These are phyloP conservation scores for Epistrophella euchroma DNA, from an alignment of 2,888 invertebrate species.

Conservation along the genomic window DNA sequence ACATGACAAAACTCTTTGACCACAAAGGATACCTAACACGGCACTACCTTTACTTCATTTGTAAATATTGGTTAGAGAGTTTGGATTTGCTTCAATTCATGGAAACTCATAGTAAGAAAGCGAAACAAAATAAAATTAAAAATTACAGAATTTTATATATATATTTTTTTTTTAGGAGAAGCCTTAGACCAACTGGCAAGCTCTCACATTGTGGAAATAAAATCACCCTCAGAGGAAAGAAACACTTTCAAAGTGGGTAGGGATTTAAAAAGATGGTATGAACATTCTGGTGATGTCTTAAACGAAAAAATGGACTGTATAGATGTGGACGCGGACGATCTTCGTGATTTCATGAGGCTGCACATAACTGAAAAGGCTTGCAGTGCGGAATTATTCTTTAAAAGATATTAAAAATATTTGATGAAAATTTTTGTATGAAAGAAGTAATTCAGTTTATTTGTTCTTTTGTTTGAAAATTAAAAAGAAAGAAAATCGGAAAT, in stretches of 20 bases:
- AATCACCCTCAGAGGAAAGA: slow-evolving; percentile 14
- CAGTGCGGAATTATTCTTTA: slow-evolving; percentile 44
- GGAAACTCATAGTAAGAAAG: slow-evolving; percentile 78
- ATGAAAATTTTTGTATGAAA: slow-evolving; percentile 1
- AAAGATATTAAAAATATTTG: slow-evolving; percentile 50
- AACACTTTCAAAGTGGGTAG: slow-evolving; percentile 44
- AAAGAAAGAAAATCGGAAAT: neutral
- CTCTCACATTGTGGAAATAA: slow-evolving; percentile 77
- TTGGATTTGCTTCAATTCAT: slow-evolving; percentile 78
- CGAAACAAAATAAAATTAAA: neutral
- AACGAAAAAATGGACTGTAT: neutral
- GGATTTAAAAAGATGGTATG: slow-evolving; percentile 58
- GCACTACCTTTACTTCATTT: slow-evolving; percentile 80
- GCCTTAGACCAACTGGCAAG: slow-evolving; percentile 80
- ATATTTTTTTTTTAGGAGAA: slow-evolving; percentile 77
- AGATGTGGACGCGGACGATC: slow-evolving; percentile 2
- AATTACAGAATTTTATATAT: neutral
- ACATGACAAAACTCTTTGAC: slow-evolving; percentile 80
- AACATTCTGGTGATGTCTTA: slow-evolving; percentile 49
- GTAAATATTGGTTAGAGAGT: slow-evolving; percentile 80
- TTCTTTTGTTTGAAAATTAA: neutral
- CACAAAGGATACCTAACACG: slow-evolving; percentile 82
- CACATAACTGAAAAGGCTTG: slow-evolving; percentile 48
- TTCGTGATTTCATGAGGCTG: slow-evolving; percentile 24
- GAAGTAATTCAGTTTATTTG: neutral